A percentile compares a stretch with the other conserved stretches of the same genome.
Evolutionary conservation across 2,113 vertebrate species (phyloP).

Genomic region (Poeciliopsis turrubarensis): DNA sequence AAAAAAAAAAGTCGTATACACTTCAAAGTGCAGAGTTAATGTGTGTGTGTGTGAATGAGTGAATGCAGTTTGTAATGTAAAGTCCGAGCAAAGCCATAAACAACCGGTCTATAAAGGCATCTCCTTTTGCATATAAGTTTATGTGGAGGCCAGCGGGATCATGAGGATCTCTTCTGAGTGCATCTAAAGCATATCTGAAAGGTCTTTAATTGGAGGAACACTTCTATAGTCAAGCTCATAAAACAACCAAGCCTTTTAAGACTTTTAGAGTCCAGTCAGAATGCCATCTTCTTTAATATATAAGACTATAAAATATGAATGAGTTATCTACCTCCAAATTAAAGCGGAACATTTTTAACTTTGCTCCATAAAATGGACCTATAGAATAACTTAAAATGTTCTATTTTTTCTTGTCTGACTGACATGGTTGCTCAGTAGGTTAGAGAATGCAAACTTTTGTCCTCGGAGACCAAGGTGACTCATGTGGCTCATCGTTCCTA

Average conservation of each 20-base stretch:
- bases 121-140: not conserved
- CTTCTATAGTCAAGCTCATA: slow-evolving; percentile 36
- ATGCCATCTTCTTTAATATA: slow-evolving; percentile 39
- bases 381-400: slow-evolving; percentile 14
- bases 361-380: slow-evolving; percentile 17
- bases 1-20: not conserved
- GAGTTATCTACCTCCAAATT: slow-evolving; percentile 38
- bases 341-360: slow-evolving; percentile 32
- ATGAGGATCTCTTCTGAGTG: slow-evolving; percentile 8
- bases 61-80: not conserved
- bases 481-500: slow-evolving; percentile 34
- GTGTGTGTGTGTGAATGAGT: not conserved
- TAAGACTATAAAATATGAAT: slow-evolving; percentile 55
- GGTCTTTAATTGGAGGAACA: slow-evolving; percentile 24
- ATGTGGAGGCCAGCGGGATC: slow-evolving; percentile 3
- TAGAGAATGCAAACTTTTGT: slow-evolving; percentile 26
- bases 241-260: slow-evolving; percentile 39
- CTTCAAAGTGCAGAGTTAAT: not conserved
- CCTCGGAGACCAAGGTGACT: slow-evolving; percentile 14
- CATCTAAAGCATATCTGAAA: slow-evolving; percentile 21
- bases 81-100: not conserved
- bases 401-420: slow-evolving; percentile 35
- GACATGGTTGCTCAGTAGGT: slow-evolving; percentile 35
- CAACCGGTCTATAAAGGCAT: not conserved
- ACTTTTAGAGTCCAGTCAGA: slow-evolving; percentile 45